These are phyloP conservation scores for Mastomys natalensis DNA, from an alignment of 2,113 vertebrate genomes.

Conservation along the genomic window DNA sequence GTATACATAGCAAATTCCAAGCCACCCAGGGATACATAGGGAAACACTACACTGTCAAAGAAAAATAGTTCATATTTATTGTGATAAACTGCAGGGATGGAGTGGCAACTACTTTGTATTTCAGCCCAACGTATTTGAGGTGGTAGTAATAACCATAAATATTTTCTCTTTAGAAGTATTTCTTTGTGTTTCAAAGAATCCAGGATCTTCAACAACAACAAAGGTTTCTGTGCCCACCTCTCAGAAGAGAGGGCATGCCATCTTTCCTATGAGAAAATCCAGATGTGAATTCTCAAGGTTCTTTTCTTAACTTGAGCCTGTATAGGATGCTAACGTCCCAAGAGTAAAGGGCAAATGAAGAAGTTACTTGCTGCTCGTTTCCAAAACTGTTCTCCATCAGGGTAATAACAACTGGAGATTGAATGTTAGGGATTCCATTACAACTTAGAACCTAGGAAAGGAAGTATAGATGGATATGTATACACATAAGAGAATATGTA, in stretches of 20 bases:
- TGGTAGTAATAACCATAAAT: neutral
- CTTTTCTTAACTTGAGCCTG: neutral
- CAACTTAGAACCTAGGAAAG: constrained; percentile 15
- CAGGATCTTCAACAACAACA: neutral
- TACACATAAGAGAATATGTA: neutral
- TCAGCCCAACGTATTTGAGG: neutral
- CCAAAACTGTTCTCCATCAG: neutral
- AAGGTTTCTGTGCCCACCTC: neutral
- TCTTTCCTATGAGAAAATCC: neutral
- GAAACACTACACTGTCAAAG: neutral
- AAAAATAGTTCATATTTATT: neutral
- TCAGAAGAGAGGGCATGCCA: neutral
- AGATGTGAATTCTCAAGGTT: neutral
- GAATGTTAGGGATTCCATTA: neutral
- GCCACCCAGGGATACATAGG: neutral
- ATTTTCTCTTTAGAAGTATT: neutral
- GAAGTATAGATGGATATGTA: neutral
- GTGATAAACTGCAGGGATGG: neutral
- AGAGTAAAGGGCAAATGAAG: neutral
- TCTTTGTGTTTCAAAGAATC: neutral
- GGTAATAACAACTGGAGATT: neutral
- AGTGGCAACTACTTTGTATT: neutral
- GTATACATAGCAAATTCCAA: neutral
- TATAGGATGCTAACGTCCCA: neutral
- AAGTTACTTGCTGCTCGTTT: neutral